phyloP scores from a whole-genome alignment of 2,888 invertebrate species.

The Ctena decussata region DNA sequence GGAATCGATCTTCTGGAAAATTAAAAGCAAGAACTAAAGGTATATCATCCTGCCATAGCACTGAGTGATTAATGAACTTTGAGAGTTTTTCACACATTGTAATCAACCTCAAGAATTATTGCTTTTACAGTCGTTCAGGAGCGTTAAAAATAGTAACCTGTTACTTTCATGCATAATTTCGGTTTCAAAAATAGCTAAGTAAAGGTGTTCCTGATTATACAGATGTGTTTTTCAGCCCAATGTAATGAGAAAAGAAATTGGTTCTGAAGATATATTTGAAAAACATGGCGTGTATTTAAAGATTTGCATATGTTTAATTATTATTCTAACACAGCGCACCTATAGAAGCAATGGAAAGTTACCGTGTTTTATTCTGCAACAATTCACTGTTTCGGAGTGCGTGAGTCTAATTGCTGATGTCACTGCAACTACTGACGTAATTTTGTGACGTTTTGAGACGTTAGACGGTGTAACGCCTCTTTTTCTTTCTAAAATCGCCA shows the following conservation, averaged over 20 bases:
- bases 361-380: no score
- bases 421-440: no score
- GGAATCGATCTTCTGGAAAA: background rate
- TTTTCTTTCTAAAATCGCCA: no score
- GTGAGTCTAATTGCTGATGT: no score
- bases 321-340: no score
- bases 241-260: background rate
- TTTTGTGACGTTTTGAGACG: no score
- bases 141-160: conserved; percentile 6
- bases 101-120: background rate
- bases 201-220: background rate
- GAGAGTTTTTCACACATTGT: conserved; percentile 1
- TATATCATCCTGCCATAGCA: background rate
- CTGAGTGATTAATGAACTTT: conserved; percentile 2
- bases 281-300: background rate
- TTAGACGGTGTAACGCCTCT: no score
- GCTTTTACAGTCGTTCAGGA: background rate
- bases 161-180: conserved; percentile 12
- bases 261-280: conserved; percentile 6
- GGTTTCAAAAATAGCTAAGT: background rate
- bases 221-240: background rate
- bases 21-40: background rate
- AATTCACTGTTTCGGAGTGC: no score
- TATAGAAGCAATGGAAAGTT: no score
- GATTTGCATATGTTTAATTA: no score